Evolutionary conservation across 2,113 vertebrate species (phyloP).

Genomic region (Okapia johnstoni): DNA sequence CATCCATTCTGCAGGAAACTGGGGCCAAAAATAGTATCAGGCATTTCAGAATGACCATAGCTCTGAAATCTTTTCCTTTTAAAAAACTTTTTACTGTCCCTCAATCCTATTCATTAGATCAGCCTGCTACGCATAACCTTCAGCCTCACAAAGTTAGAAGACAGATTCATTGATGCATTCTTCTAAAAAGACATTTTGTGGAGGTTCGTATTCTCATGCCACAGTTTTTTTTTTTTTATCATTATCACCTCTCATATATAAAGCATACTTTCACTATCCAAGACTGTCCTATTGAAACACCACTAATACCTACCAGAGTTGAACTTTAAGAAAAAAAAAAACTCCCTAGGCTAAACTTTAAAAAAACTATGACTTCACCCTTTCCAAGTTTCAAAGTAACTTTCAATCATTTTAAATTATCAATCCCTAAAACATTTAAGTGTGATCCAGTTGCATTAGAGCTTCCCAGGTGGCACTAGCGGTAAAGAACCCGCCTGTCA

Average conservation of each 20-base stretch:
- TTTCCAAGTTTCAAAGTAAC: neutral
- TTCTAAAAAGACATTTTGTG: neutral
- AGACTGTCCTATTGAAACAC: neutral
- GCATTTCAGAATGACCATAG: neutral
- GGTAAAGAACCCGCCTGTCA: neutral
- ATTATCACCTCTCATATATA: neutral
- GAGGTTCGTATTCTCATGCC: neutral
- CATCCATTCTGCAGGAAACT: neutral
- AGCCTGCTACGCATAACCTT: neutral
- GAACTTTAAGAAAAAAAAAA: neutral
- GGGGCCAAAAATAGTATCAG: neutral
- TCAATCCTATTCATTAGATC: neutral
- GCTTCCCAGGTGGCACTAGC: neutral
- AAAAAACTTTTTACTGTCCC: neutral
- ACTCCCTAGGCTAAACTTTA: neutral
- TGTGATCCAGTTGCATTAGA: neutral
- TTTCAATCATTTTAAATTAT: neutral
- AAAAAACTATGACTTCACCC: neutral
- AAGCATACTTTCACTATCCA: neutral
- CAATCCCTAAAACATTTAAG: neutral
- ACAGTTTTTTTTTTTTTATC: neutral
- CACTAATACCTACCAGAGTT: neutral
- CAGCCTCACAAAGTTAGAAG: neutral
- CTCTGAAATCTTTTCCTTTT: neutral
- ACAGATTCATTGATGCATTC: neutral